phyloP scores from a whole-genome alignment of 2,113 vertebrate species.

The Scomber japonicus region DNA sequence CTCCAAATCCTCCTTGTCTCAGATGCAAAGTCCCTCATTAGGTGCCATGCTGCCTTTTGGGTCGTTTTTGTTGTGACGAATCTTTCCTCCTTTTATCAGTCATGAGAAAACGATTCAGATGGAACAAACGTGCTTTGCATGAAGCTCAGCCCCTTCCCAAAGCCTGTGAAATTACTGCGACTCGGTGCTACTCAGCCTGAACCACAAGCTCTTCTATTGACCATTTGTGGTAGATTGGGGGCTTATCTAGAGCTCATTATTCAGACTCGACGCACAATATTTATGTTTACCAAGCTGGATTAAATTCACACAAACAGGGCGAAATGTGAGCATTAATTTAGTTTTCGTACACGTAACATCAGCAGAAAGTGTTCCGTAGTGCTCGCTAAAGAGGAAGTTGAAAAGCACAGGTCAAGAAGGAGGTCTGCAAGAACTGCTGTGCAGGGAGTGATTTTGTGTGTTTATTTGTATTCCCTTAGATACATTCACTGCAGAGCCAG shows the following conservation, averaged over 20 bases:
- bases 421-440: neutral
- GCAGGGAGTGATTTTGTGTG: constrained; percentile 20
- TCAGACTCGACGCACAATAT: constrained; percentile 49
- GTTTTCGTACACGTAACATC: constrained; percentile 28
- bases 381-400: constrained; percentile 5
- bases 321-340: constrained; percentile 43
- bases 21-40: constrained; percentile 78
- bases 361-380: neutral
- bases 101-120: constrained; percentile 70
- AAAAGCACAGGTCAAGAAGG: constrained; percentile 32
- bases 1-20: constrained; percentile 72
- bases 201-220: constrained; percentile 44
- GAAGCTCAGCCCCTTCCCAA: constrained; percentile 44
- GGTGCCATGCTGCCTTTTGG: constrained; percentile 61
- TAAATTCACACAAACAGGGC: constrained; percentile 19
- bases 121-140: constrained; percentile 69
- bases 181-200: constrained; percentile 55
- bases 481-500: constrained; percentile 96
- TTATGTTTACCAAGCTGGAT: constrained; percentile 41
- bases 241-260: constrained; percentile 64
- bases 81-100: constrained; percentile 74
- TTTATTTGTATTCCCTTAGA: constrained; percentile 75
- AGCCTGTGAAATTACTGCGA: constrained; percentile 53
- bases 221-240: constrained; percentile 40
- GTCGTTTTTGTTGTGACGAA: constrained; percentile 53